A percentile compares a stretch with the other conserved stretches of the same genome.
phyloP scores from a whole-genome alignment of 2,797 vertebrate genomes.

The Distichodus sexfasciatus region DNA sequence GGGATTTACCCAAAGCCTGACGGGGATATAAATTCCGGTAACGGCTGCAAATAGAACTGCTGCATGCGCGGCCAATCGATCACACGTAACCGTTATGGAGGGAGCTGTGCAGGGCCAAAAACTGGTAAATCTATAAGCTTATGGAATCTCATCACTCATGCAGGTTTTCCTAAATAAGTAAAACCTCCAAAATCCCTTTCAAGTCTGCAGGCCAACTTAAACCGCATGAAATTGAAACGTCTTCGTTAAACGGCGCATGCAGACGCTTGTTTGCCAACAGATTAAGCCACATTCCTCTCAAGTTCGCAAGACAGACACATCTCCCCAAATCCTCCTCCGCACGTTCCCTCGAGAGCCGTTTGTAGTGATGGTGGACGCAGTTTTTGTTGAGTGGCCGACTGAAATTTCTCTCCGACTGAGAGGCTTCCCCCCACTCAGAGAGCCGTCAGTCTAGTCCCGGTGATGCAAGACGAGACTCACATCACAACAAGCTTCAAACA shows the following conservation, averaged over 20 bases:
- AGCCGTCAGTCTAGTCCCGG: slow-evolving; percentile 18
- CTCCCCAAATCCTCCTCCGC: slow-evolving; percentile 7
- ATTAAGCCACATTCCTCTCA: slow-evolving; percentile 33
- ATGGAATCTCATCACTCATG: background rate
- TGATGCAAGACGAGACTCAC: background rate
- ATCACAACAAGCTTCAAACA: slow-evolving; percentile 3
- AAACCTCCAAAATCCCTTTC: background rate
- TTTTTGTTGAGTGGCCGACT: background rate
- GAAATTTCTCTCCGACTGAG: background rate
- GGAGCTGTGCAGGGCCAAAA: background rate
- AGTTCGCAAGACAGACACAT: slow-evolving; percentile 33
- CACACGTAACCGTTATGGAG: background rate
- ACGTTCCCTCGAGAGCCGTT: background rate
- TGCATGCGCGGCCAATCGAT: background rate
- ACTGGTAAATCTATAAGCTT: background rate
- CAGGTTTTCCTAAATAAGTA: slow-evolving; percentile 11
- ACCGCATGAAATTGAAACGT: background rate
- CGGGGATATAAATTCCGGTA: slow-evolving; percentile 16
- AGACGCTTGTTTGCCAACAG: slow-evolving; percentile 17
- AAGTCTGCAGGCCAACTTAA: background rate
- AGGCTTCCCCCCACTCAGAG: slow-evolving; percentile 3
- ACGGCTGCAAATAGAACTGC: background rate
- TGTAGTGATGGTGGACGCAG: slow-evolving; percentile 5
- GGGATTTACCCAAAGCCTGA: background rate
- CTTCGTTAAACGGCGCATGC: background rate